Base-by-base conservation (phyloP, 2,113 vertebrate species). In the Perca flavescens region DNA sequence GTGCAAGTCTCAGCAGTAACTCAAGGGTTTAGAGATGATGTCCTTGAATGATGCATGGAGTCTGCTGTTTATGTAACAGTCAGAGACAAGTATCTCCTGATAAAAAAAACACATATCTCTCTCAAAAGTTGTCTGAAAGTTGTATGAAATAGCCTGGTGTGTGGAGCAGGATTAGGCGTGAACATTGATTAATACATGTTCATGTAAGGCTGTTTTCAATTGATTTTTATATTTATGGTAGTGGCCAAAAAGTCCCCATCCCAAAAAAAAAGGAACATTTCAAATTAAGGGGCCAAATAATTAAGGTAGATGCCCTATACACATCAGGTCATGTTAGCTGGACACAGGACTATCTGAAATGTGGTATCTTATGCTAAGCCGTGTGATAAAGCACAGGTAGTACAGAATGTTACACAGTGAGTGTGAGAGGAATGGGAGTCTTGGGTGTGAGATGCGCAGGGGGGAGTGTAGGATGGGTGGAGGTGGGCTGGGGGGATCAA, bases 361-460 rank as follows among this genome's bases (percentile, higher is more conserved):
- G 21, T 57, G 10, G 46, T 54, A 43, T 58, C 17, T 58, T 21
- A 5, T 19, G 16, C 40, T 22, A 46, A 40, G 6, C 64, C 46
- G 12, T 21, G 21, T 8, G 60, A 28, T 76, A 58, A 46, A 50
- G 21, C 4, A 14, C 28, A 21, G 21, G 1, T 22, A 67, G 58
- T 40, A 9, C 40, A 40, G 40, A 40, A 40, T 40, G 9, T 10
- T 40, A 40, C 40, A 79, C 89, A 58, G 64, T 34, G 11, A 46
- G 9, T 14, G 49, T 64, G 47, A 0, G 3, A 21, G 16, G 40
- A 40, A 40, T 40, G 40, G 40, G 40, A 40, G 40, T 40, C 40
- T 7, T 63, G 16, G 74, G 71, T 60, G 77, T 15, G 68, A 79
- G 54, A 14, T 22, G 25, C 19, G 2, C 5, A 52, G 25, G 10